A percentile compares a stretch with the other conserved stretches of the same genome.
Evolutionary conservation across 2,113 vertebrate genomes (phyloP).

Genomic region (Dipodomys stephensi): DNA sequence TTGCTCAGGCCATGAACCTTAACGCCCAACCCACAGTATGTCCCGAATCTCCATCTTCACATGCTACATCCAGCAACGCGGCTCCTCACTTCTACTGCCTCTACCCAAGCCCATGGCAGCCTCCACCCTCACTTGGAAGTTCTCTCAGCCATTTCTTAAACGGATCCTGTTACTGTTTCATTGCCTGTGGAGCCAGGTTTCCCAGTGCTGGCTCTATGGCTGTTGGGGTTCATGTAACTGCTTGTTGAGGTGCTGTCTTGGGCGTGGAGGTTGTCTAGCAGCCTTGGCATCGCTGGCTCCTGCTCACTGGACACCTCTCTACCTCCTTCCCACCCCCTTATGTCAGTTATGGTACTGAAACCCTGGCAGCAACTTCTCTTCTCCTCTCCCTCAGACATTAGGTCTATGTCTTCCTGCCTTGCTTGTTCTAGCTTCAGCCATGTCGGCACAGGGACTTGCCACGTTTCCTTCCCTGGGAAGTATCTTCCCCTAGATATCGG

Average conservation of each 20-base stretch:
- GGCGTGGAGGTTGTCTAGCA: background rate
- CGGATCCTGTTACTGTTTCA: background rate
- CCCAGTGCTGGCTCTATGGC: background rate
- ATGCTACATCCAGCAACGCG: rapidly evolving
- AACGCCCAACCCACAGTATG: background rate
- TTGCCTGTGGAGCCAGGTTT: background rate
- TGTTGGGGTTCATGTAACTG: background rate
- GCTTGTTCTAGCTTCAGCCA: background rate
- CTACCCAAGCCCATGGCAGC: no score
- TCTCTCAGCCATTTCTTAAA: background rate
- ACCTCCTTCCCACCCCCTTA: no score
- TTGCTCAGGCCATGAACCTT: background rate
- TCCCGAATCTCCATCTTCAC: background rate
- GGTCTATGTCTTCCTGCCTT: background rate
- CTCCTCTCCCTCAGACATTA: background rate
- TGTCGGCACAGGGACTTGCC: rapidly evolving
- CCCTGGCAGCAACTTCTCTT: background rate
- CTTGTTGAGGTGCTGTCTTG: background rate
- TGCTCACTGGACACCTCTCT: rapidly evolving
- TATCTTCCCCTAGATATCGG: no score
- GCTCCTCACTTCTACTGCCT: rapidly evolving
- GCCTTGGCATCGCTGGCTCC: background rate
- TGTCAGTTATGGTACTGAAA: background rate
- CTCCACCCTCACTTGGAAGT: background rate
- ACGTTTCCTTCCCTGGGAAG: background rate